These are phyloP conservation scores for Pogona vitticeps DNA, from an alignment of 2,113 vertebrate genomes.

Conservation along the genomic window DNA sequence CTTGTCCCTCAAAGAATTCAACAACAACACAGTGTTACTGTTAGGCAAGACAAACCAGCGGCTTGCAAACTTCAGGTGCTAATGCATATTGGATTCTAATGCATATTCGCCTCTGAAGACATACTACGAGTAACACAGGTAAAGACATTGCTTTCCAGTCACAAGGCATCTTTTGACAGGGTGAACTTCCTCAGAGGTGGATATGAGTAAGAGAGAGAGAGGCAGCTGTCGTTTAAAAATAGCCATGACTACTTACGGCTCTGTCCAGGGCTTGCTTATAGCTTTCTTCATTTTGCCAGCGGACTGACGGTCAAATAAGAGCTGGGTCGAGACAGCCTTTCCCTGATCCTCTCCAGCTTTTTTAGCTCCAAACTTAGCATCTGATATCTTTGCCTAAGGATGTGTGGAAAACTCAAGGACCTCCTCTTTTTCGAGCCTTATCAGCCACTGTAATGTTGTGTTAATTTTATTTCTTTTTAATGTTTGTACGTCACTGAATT, in stretches of 20 bases:
- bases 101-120: constrained; percentile 22
- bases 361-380: background rate
- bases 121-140: constrained; percentile 23
- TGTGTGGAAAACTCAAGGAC: background rate
- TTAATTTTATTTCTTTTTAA: background rate
- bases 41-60: constrained; percentile 10
- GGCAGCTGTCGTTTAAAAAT: background rate
- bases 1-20: background rate
- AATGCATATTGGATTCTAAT: constrained; percentile 13
- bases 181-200: background rate
- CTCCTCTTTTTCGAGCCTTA: background rate
- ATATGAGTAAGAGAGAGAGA: background rate
- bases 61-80: background rate
- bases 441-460: background rate
- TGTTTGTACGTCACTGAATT: no score
- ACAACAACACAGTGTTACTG: constrained; percentile 1
- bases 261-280: background rate
- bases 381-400: background rate
- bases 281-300: background rate
- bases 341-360: background rate
- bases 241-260: constrained; percentile 29
- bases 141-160: constrained; percentile 12
- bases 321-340: background rate
- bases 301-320: background rate
- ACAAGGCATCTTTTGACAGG: background rate